Base-by-base conservation (phyloP, 2,888 invertebrate species). In the Lacanobia oleracea region DNA sequence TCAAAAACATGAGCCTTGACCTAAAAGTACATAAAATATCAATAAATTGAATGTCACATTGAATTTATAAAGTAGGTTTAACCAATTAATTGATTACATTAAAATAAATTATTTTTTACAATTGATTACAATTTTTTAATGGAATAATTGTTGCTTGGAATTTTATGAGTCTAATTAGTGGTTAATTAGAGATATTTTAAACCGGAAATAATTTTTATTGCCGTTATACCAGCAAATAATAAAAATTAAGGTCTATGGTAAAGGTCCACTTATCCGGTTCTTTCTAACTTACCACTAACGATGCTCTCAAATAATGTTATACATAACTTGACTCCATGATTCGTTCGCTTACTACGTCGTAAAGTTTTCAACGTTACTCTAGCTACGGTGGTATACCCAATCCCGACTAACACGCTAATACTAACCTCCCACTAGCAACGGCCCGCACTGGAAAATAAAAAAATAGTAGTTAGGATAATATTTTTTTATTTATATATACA, bases 311-410 rank as follows among this genome's bases (percentile, higher is more conserved):
- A 43, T 48, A 45, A 43, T 61, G 10, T 60, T 63, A 60, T 18
- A 57, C 21, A 68, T n/a, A 18, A 53, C 18, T 66, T 43, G 61
- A 54, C 10, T 57, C 21, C 45, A 14, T 56, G 27, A 67, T 23
- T 61, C 60, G 18, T 59, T 54, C 21, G 45, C 48, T 72, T 82
- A 64, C 50, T 40, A 59, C 9, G n/a, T 59, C 40, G 27, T 61
- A 37, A 54, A 67, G 60, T 75, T 60, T 65, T 45, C 56, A 71
- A 62, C 21, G 45, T 48, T 67, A 59, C 16, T 69, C 40, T 74
- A 72, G 21, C 78, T 84, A 86, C 80, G 80, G 84, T 79, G 84
- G 82, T 76, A 57, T 63, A 63, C 65, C 86, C 71, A 62, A 51
- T 67, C 71, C 86, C 73, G 51, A 85, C 77, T 81, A 85, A 53